Evolutionary conservation across 2,797 vertebrate genomes (phyloP), one percentile per base, ranked within the genome.

Genomic region (Acanthopagrus latus): DNA sequence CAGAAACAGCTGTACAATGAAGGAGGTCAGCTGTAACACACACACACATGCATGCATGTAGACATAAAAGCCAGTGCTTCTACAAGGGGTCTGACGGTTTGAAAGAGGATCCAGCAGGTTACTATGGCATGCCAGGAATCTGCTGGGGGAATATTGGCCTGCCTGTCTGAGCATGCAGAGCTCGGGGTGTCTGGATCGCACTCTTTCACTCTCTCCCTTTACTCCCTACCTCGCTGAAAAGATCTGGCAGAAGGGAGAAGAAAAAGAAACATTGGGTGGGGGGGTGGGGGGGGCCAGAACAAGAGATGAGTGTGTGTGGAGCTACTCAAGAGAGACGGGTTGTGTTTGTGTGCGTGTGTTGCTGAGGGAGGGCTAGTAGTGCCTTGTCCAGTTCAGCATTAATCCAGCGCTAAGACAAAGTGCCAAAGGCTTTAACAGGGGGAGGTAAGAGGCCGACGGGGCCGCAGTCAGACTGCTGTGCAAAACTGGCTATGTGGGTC

Each of bases 91-190:
- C 71, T 54, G 38, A 64, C 5, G 33, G 82, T 82, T 78, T 82
- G 86, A 92, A 93, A 95, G 89, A 85, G 86, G 90, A 94, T 89
- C 87, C 91, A 91, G 91, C 93, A 94, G 91, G 95, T 95, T 95
- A 96, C 95, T 96, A 96, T 90, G 93, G 95, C 90, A 95, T 94
- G 94, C 82, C 89, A 95, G 93, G 95, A 96, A 96, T 96, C 93
- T 89, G 91, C 91, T 88, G 73, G 80, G 82, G 84, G 90, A 93
- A 92, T 89, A 92, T 91, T 88, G 89, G 90, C 88, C 85, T 74
- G 93, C 94, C 86, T 95, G 95, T 93, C 95, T 92, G 91, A 92
- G 92, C 95, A 90, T 29, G 95, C 88, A 90, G 75, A 75, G 87
- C 83, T 86, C 55, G 38, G 80, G 74, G 86, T 83, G 84, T 88